Conservation (phyloP, 2,797 vertebrate species). For the Tachyglossus aculeatus region DNA sequence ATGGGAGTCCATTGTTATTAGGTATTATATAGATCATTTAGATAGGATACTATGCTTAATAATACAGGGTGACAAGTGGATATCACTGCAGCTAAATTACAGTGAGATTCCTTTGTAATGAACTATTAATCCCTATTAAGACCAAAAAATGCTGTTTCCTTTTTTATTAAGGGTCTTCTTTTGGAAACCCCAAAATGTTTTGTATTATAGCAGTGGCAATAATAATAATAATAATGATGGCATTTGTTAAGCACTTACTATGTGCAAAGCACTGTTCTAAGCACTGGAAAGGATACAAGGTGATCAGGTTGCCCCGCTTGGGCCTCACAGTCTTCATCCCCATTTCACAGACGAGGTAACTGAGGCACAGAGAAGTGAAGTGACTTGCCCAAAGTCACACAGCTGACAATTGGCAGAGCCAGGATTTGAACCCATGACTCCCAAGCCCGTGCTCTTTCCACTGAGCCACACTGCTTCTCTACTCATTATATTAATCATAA, state of each 20-base stretch:
- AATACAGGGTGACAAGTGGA: slow-evolving; percentile 36
- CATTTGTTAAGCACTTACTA: no score
- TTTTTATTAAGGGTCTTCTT: slow-evolving; percentile 19
- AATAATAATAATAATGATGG: slow-evolving; percentile 44
- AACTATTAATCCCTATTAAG: slow-evolving; percentile 38
- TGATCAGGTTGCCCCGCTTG: no score
- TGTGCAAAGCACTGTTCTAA: no score
- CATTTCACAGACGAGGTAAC: no score
- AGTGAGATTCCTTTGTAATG: slow-evolving; percentile 32
- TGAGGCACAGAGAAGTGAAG: no score
- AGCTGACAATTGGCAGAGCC: no score
- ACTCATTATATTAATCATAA: slow-evolving; percentile 55
- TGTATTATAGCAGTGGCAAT: slow-evolving; percentile 33
- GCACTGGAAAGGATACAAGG: no score
- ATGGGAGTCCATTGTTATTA: slow-evolving; percentile 31
- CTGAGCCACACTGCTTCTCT: no score
- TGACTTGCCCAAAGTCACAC: no score
- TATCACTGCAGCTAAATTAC: slow-evolving; percentile 50
- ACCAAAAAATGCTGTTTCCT: slow-evolving; percentile 21
- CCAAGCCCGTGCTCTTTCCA: no score
- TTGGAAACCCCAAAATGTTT: slow-evolving; percentile 31
- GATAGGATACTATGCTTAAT: slow-evolving; percentile 36
- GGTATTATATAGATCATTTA: slow-evolving; percentile 34
- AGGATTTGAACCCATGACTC: no score
- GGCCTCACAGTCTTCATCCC: no score